phyloP scores from a whole-genome alignment of 2,888 invertebrate species.

The Caenorhabditis auriculariae region DNA sequence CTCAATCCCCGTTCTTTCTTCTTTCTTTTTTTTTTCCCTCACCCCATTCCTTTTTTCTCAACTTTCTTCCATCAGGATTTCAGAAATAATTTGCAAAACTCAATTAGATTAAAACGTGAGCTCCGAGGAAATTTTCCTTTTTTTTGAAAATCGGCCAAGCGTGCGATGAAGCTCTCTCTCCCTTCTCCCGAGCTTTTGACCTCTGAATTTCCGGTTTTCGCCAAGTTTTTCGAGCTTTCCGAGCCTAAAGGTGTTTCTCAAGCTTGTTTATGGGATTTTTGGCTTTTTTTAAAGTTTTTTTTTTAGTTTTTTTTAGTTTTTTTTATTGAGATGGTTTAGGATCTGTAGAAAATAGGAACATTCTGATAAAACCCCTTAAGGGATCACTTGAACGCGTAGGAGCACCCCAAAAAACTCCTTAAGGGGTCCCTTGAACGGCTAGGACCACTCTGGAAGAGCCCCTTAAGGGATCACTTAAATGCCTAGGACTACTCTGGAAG shows the following conservation, averaged over 20 bases:
- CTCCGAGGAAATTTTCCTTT: too few species aligned
- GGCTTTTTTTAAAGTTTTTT: neutral
- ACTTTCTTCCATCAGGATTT: neutral
- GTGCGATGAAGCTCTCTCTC: neutral
- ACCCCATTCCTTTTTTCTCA: neutral
- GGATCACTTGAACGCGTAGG: too few species aligned
- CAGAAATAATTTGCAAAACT: too few species aligned
- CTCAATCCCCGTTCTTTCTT: neutral
- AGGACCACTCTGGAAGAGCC: too few species aligned
- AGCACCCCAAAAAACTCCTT: too few species aligned
- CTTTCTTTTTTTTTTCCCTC: constrained; percentile 4
- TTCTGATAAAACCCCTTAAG: too few species aligned
- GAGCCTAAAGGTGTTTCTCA: neutral
- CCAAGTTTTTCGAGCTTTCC: neutral
- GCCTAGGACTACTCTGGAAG: too few species aligned
- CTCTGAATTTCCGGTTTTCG: neutral
- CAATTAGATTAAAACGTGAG: too few species aligned
- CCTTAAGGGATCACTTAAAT: too few species aligned
- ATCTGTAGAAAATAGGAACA: neutral
- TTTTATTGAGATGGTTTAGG: neutral
- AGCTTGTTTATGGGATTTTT: neutral
- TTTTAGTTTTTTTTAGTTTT: neutral
- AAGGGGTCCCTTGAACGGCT: too few species aligned
- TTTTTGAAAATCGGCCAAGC: too few species aligned
- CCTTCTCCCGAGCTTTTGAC: neutral